phyloP scores from a whole-genome alignment of 2,888 invertebrate species.

The Empis livida region DNA sequence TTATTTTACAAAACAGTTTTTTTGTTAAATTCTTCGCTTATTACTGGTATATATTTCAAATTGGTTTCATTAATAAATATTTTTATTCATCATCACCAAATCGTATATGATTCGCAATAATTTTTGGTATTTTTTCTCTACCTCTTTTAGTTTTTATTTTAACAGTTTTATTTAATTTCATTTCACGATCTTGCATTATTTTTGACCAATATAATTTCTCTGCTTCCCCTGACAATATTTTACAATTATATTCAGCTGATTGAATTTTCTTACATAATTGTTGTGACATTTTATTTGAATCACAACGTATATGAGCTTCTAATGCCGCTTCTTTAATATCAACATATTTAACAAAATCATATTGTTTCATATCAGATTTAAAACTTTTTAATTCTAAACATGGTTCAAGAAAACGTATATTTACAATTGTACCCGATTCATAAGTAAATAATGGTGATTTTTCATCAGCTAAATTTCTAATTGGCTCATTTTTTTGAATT shows the following conservation, averaged over 20 bases:
- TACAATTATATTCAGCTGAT: constrained; percentile 29
- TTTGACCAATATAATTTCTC: constrained; percentile 72
- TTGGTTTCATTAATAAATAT: too few relatives aligned
- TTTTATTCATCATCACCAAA: constrained; percentile 25
- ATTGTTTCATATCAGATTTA: constrained; percentile 51
- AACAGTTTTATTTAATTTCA: constrained; percentile 29
- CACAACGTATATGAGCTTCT: constrained; percentile 55
- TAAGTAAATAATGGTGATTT: constrained; percentile 35
- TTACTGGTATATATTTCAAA: too few relatives aligned
- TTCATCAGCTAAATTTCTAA: constrained; percentile 22
- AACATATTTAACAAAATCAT: constrained; percentile 59
- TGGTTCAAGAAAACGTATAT: constrained; percentile 51
- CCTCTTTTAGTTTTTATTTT: constrained; percentile 29
- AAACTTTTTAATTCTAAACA: constrained; percentile 53
- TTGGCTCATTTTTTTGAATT: constrained; percentile 13
- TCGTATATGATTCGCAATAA: constrained; percentile 27
- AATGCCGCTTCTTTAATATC: constrained; percentile 61
- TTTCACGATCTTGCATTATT: constrained; percentile 45
- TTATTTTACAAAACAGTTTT: too few relatives aligned
- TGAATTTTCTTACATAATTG: constrained; percentile 22
- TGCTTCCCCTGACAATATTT: constrained; percentile 46
- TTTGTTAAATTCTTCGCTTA: too few relatives aligned
- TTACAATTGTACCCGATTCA: constrained; percentile 54
- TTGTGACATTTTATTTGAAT: constrained; percentile 37
- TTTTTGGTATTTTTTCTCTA: constrained; percentile 26